Percentiles rank a stretch among this genome's conserved stretches.
Evolutionary conservation across 2,888 invertebrate genomes (phyloP).

Genomic region (Sinhomidia bicolor): DNA sequence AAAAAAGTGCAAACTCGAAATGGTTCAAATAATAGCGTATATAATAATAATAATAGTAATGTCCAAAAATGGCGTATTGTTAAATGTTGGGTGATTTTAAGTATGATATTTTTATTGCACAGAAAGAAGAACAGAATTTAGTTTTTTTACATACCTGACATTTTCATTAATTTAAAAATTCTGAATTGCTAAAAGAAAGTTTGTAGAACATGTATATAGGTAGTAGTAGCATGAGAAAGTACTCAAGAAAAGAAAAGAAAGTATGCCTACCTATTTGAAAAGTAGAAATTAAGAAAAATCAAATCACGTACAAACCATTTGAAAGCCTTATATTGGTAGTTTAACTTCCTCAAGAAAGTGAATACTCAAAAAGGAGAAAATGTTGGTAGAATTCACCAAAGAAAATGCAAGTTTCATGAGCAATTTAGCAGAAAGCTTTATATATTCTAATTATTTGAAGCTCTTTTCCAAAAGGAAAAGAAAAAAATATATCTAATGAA

Average conservation of each 20-base stretch:
- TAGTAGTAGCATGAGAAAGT: too few relatives aligned
- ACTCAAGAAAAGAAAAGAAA: too few relatives aligned
- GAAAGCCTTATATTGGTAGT: constrained; percentile 5
- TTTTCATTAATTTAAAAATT: background rate
- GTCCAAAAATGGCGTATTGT: background rate
- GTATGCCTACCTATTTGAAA: background rate
- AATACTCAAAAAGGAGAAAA: background rate
- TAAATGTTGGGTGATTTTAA: background rate
- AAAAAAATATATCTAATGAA: background rate
- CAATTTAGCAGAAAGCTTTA: background rate
- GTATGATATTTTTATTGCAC: background rate
- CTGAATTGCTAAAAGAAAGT: background rate
- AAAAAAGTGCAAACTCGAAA: constrained; percentile 27
- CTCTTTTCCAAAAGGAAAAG: background rate
- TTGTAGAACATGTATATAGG: background rate
- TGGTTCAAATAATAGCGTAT: background rate
- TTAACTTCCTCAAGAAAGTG: background rate
- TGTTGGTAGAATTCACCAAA: background rate
- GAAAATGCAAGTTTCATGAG: background rate
- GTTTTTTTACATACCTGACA: background rate
- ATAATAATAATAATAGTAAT: background rate
- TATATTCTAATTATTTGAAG: constrained; percentile 45
- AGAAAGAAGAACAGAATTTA: background rate
- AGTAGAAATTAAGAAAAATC: background rate
- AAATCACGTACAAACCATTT: constrained; percentile 55